Evolutionary conservation across 2,113 vertebrate genomes (phyloP).

Genomic region (Physeter macrocephalus): DNA sequence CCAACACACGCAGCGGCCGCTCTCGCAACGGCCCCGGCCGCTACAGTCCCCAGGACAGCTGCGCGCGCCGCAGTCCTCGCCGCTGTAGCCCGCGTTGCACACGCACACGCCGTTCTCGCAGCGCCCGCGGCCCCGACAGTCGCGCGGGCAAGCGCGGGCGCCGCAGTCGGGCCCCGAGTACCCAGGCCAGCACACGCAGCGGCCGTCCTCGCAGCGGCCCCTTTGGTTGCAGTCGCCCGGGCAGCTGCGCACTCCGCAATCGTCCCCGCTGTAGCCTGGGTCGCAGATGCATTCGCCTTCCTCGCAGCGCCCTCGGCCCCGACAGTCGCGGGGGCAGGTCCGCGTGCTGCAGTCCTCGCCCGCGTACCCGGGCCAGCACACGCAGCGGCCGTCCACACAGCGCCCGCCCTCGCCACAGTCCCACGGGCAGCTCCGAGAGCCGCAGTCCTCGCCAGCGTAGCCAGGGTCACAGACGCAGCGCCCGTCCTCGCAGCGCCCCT

Average conservation of each 20-base stretch:
- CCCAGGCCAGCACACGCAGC: constrained; percentile 84
- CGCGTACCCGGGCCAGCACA: constrained; percentile 72
- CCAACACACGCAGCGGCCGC: constrained; percentile 77
- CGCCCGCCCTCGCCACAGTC: constrained; percentile 73
- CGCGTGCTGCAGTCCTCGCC: constrained; percentile 78
- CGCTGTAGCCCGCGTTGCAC: constrained; percentile 68
- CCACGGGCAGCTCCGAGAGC: constrained; percentile 53
- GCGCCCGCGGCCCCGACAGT: constrained; percentile 78
- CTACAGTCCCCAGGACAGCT: constrained; percentile 78
- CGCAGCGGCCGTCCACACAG: constrained; percentile 75
- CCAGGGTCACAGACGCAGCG: constrained; percentile 74
- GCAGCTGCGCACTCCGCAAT: constrained; percentile 77
- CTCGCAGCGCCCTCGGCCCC: constrained; percentile 75
- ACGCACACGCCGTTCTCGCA: constrained; percentile 76
- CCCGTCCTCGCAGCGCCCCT: constrained; percentile 54
- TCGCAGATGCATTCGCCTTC: constrained; percentile 81
- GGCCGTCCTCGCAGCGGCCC: constrained; percentile 85
- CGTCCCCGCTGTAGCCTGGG: constrained; percentile 73
- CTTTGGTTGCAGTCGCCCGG: constrained; percentile 76
- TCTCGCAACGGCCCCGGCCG: constrained; percentile 76
- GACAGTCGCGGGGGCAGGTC: constrained; percentile 82
- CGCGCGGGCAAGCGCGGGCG: constrained; percentile 75
- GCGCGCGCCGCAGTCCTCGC: constrained; percentile 79
- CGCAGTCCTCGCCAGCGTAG: constrained; percentile 75
- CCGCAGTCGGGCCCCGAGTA: constrained; percentile 76